phyloP scores from a whole-genome alignment of 2,888 invertebrate genomes.

The Sarcophaga variegata region DNA sequence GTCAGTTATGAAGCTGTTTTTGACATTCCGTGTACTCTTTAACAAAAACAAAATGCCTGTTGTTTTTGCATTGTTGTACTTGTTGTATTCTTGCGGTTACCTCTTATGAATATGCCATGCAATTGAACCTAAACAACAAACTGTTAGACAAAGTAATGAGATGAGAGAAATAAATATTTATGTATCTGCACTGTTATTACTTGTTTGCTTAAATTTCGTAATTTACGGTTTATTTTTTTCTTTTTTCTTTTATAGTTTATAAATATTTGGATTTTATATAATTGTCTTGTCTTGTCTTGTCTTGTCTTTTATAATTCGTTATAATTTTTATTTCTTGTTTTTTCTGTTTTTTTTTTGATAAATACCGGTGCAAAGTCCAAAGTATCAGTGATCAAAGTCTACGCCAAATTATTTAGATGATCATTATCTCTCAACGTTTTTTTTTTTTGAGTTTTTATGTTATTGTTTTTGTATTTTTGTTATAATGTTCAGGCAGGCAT shows the following conservation, averaged over 20 bases:
- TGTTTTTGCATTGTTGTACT: no score
- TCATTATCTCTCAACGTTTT: neutral
- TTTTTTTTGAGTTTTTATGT: neutral
- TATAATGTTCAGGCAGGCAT: neutral
- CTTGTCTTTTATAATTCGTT: neutral
- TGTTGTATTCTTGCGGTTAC: no score
- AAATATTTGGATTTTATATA: neutral
- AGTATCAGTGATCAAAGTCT: conserved; percentile 79
- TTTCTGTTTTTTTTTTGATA: neutral
- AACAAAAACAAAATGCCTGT: no score
- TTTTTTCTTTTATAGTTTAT: conserved; percentile 3
- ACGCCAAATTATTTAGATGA: conserved; percentile 50
- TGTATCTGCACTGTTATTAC: no score
- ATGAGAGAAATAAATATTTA: no score
- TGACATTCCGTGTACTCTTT: no score
- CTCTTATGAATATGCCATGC: no score
- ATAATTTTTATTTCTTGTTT: neutral
- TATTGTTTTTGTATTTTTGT: conserved; percentile 2
- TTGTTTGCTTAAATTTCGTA: neutral
- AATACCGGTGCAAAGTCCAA: conserved; percentile 76
- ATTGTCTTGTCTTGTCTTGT: neutral
- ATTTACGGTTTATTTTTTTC: conserved; percentile 21
- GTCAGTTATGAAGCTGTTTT: no score
- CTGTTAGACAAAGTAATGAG: no score
- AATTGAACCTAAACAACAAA: no score